Conservation (phyloP, 2,113 vertebrate species). For the Actinemys pallida region DNA sequence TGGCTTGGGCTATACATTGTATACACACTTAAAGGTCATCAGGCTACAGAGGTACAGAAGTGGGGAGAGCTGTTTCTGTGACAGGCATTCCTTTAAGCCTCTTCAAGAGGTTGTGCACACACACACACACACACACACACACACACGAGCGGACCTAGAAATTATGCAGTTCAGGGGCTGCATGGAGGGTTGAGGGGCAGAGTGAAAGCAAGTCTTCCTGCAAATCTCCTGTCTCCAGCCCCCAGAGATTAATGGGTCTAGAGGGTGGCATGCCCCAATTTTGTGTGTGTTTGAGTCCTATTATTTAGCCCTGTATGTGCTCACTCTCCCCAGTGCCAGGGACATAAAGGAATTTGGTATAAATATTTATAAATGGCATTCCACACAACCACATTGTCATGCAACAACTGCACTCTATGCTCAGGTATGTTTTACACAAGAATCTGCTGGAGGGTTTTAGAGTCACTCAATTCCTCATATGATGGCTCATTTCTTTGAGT, state of each 20-base stretch:
- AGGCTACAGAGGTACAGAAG: neutral
- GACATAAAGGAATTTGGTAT: neutral
- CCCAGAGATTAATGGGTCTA: neutral
- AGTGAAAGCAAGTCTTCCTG: neutral
- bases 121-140: too few relatives aligned
- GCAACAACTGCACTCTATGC: neutral
- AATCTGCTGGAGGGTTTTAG: neutral
- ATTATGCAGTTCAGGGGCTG: too few relatives aligned
- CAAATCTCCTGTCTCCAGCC: neutral
- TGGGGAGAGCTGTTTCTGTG: neutral
- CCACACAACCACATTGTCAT: neutral
- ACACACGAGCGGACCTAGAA: neutral
- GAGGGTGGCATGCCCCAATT: neutral
- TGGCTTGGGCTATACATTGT: neutral
- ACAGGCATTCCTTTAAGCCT: neutral
- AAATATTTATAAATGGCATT: constrained; percentile 7
- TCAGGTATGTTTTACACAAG: neutral
- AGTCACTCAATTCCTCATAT: neutral
- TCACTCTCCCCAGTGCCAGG: neutral
- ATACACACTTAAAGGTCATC: neutral
- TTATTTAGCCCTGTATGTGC: neutral
- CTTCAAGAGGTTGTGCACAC: too few relatives aligned
- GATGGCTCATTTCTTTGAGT: neutral
- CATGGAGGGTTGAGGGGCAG: neutral
- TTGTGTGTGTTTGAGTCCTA: neutral